Percentiles rank a stretch among this genome's conserved stretches.
Conservation (phyloP, 2,113 vertebrate genomes). For the Cygnus atratus region DNA sequence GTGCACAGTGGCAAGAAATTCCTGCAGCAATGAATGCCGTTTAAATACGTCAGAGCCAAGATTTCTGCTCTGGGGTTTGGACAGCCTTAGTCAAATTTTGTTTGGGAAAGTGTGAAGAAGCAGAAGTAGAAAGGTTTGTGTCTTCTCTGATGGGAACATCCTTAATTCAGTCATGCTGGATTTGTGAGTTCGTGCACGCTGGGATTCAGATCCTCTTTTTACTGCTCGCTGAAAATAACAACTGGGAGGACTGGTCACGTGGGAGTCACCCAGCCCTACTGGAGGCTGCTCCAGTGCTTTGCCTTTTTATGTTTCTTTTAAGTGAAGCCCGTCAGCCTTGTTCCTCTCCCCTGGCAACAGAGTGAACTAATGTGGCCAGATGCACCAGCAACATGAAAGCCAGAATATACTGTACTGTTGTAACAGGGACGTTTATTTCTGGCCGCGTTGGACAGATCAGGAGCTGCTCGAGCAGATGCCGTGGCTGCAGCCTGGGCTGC, state of each 20-base stretch:
- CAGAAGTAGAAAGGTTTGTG: slow-evolving; percentile 13
- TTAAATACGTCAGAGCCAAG: slow-evolving; percentile 33
- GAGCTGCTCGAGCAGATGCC: neutral
- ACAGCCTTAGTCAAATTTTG: neutral
- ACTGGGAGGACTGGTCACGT: neutral
- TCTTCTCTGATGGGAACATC: neutral
- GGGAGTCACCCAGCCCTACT: neutral
- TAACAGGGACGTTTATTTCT: neutral
- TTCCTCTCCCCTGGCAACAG: neutral
- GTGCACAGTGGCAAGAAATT: neutral
- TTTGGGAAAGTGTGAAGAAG: slow-evolving; percentile 42
- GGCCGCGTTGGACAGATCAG: neutral
- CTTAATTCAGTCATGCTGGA: neutral
- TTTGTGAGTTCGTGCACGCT: neutral
- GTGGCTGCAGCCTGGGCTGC: neutral
- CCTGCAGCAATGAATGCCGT: neutral
- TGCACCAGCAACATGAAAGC: neutral
- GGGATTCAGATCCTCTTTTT: neutral
- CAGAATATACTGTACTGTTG: neutral
- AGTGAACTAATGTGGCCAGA: neutral
- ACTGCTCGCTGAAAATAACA: neutral
- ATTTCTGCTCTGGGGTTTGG: slow-evolving; percentile 42
- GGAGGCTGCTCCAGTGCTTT: neutral
- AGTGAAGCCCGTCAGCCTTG: neutral
- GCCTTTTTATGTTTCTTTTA: neutral